A percentile compares a stretch with the other conserved stretches of the same genome.
These are phyloP conservation scores for Apostichopus californicus DNA, from an alignment of 35 echinoderm and acorn worm species.

Conservation along the genomic window DNA sequence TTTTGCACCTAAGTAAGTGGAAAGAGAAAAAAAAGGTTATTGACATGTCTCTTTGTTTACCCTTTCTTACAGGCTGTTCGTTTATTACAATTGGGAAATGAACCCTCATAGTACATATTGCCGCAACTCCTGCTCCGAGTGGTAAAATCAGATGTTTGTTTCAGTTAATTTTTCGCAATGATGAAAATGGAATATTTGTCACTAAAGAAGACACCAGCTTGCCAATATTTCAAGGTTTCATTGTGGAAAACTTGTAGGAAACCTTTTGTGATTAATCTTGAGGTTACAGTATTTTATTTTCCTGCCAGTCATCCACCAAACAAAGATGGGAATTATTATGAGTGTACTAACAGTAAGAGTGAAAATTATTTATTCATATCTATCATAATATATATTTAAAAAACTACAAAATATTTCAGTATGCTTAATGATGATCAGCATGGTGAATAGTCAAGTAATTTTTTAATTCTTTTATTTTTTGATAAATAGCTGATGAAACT, in stretches of 20 bases:
- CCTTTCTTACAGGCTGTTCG: slow-evolving; percentile 18
- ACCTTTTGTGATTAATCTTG: not conserved
- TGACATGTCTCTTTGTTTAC: not conserved
- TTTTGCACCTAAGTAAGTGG: too few species aligned
- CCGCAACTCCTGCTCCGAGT: not conserved
- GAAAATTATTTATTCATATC: not conserved
- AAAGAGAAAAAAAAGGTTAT: too few species aligned
- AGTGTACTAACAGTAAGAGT: too few species aligned
- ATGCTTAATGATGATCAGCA: too few species aligned
- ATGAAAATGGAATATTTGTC: not conserved
- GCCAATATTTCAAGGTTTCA: not conserved
- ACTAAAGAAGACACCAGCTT: not conserved
- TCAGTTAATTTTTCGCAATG: not conserved
- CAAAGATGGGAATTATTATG: not conserved
- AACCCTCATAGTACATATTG: not conserved
- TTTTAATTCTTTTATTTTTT: too few species aligned
- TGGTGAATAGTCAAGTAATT: too few species aligned
- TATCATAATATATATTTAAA: too few species aligned
- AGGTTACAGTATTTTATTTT: not conserved
- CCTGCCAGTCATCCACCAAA: not conserved
- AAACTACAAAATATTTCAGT: too few species aligned
- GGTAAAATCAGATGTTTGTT: not conserved
- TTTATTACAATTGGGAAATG: not conserved
- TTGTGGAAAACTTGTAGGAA: not conserved
- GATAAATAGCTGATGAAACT: too few species aligned